These are phyloP conservation scores for Noctua comes DNA, from an alignment of 2,888 invertebrate genomes.

Conservation along the genomic window DNA sequence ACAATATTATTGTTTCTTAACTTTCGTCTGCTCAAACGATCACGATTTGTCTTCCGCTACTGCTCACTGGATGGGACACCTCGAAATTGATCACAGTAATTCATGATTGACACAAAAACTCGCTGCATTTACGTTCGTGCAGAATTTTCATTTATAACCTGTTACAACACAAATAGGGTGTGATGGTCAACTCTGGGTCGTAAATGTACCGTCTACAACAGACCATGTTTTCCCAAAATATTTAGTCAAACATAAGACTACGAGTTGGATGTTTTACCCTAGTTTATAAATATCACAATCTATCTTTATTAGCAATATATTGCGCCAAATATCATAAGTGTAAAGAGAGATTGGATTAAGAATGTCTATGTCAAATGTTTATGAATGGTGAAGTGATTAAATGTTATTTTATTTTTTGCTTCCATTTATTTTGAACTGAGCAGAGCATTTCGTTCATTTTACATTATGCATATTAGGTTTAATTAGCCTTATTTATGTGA, in stretches of 20 bases:
- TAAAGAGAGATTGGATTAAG: constrained; percentile 48
- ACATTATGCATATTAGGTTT: constrained; percentile 54
- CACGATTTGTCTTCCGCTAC: constrained; percentile 85
- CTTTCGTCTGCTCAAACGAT: constrained; percentile 77
- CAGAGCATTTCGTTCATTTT: constrained; percentile 63
- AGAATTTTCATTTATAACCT: constrained; percentile 45
- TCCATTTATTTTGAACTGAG: constrained; percentile 59
- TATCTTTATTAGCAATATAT: constrained; percentile 73
- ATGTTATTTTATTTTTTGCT: constrained; percentile 46
- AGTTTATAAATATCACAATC: constrained; percentile 33
- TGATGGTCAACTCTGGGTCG: constrained; percentile 26
- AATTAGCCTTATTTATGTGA: constrained; percentile 53
- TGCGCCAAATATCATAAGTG: constrained; percentile 76
- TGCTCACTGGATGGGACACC: constrained; percentile 72
- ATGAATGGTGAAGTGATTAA: constrained; percentile 40
- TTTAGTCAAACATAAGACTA: constrained; percentile 21
- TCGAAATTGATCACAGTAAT: constrained; percentile 49
- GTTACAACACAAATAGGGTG: constrained; percentile 37
- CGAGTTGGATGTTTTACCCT: constrained; percentile 35
- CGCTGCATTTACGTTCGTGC: constrained; percentile 65
- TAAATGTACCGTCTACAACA: constrained; percentile 24
- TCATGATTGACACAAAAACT: constrained; percentile 30
- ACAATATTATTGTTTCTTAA: constrained; percentile 58
- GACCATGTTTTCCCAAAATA: constrained; percentile 44
- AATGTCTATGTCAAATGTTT: constrained; percentile 56